A percentile compares a stretch with the other conserved stretches of the same genome.
Conservation (phyloP, 1,140 invertebrate species). For the Bombus polaris region DNA sequence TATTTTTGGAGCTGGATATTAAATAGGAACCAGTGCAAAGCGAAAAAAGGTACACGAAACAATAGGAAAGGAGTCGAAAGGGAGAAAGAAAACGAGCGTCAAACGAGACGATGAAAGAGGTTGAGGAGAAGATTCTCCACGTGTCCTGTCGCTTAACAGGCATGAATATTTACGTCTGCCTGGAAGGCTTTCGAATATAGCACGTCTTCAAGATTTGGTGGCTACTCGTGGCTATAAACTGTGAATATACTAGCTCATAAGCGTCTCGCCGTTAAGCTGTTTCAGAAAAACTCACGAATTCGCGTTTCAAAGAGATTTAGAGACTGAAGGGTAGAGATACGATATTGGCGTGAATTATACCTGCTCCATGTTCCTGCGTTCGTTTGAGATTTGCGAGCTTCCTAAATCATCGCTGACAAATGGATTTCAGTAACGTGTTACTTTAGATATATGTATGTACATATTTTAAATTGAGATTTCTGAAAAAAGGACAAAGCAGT, state of each 20-base stretch:
- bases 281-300: constrained; percentile 22
- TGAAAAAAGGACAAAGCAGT: not conserved
- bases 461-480: not conserved
- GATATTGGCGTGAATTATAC: not conserved
- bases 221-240: constrained; percentile 29
- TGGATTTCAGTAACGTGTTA: not conserved
- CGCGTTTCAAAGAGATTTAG: constrained; percentile 21
- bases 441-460: not conserved
- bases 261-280: not conserved
- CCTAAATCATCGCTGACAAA: not conserved
- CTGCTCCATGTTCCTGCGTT: not conserved
- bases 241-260: constrained; percentile 7
- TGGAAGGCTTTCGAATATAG: constrained; percentile 33
- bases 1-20: constrained; percentile 10
- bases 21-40: not conserved
- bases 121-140: constrained; percentile 30
- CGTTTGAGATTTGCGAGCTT: not conserved
- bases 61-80: not conserved
- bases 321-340: too few relatives aligned
- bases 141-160: constrained; percentile 52
- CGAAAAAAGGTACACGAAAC: not conserved
- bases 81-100: not conserved
- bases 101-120: not conserved
- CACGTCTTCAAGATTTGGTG: constrained; percentile 34
- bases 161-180: constrained; percentile 67